Conservation (phyloP, 2,113 vertebrate species). For the Sinocyclocheilus anophthalmus region DNA sequence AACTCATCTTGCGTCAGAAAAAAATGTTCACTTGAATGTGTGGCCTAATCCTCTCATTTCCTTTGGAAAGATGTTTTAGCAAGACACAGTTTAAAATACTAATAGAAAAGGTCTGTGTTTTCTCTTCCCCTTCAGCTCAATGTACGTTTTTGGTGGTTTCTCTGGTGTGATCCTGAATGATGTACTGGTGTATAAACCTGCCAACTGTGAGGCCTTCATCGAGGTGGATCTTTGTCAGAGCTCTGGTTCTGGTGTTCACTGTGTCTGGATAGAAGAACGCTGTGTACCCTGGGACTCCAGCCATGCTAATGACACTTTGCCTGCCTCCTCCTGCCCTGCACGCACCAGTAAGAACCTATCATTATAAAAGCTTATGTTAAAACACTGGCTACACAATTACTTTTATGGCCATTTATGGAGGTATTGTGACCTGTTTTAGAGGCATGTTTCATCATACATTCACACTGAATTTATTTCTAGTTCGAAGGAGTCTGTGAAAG, state of each 20-base stretch:
- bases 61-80: slow-evolving; percentile 18
- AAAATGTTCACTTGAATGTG: background rate
- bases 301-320: slow-evolving; percentile 73
- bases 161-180: slow-evolving; percentile 92
- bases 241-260: slow-evolving; percentile 89
- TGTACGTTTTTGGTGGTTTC: slow-evolving; percentile 97
- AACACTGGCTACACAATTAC: background rate
- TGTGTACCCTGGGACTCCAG: slow-evolving; percentile 88
- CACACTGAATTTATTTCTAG: background rate
- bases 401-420: background rate
- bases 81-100: background rate
- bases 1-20: background rate
- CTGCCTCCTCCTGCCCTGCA: slow-evolving; percentile 81
- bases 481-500: background rate
- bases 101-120: slow-evolving; percentile 14
- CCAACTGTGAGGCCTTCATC: slow-evolving; percentile 90
- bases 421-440: background rate
- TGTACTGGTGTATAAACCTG: slow-evolving; percentile 91
- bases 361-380: background rate
- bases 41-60: background rate
- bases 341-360: slow-evolving; percentile 15
- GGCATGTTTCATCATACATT: background rate
- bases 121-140: slow-evolving; percentile 78
- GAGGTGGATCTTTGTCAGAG: slow-evolving; percentile 82
- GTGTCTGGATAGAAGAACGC: slow-evolving; percentile 85